These are phyloP conservation scores for Ligdia adustata DNA, from an alignment of 2,888 invertebrate species.

Conservation along the genomic window DNA sequence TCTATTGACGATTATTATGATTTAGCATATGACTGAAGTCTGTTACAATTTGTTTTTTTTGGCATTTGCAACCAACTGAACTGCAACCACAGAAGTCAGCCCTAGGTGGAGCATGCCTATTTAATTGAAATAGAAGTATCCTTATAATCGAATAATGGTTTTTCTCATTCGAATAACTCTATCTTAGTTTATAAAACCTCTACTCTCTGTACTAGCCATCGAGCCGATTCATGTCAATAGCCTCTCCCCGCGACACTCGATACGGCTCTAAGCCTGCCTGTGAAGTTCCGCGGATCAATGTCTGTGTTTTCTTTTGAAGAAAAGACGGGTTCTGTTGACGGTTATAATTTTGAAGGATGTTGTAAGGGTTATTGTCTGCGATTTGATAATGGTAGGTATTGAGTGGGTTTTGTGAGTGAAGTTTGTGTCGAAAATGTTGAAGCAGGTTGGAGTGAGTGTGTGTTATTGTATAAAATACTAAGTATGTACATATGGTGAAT, in stretches of 20 bases:
- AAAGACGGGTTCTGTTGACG: conserved; percentile 12
- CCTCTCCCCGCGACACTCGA: conserved; percentile 30
- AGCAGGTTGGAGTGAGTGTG: no score
- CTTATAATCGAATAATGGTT: no score
- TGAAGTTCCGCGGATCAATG: conserved; percentile 15
- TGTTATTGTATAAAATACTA: no score
- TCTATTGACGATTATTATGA: conserved; percentile 3
- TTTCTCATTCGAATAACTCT: neutral
- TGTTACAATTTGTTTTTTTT: no score
- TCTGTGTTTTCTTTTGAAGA: conserved; percentile 19
- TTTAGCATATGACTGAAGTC: no score
- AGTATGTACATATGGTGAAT: no score
- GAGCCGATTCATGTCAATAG: conserved; percentile 33
- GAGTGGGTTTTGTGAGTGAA: neutral
- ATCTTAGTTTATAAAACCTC: no score
- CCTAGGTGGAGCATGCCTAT: no score
- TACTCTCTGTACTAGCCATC: neutral
- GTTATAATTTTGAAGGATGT: neutral
- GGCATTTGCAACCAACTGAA: no score
- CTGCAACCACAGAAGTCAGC: no score
- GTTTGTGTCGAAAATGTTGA: neutral
- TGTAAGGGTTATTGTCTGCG: neutral
- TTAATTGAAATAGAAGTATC: no score
- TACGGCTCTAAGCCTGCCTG: conserved; percentile 23
- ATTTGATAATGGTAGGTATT: neutral